Evolutionary conservation across 2,888 invertebrate species (phyloP), one percentile per base, ranked within the genome.

Genomic region (Saturnia japonica): DNA sequence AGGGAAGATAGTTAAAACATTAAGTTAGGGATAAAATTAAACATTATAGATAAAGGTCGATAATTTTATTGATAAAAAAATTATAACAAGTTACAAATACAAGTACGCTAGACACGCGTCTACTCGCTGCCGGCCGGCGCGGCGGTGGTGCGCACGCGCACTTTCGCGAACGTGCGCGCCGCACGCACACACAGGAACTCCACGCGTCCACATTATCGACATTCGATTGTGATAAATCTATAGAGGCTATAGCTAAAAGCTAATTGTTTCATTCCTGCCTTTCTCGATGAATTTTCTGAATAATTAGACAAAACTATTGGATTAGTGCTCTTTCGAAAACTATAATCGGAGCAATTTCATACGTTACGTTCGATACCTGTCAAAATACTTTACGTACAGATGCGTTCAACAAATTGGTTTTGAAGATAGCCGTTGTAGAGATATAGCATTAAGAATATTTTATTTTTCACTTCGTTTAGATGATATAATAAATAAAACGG

Each of bases 51-150:
- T 71, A 75, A 77, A 76, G 77, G 75, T 75, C 75, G 75, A 78
- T 74, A 75, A 71, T 76, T 79, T 78, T 78, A 78, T 78, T 77
- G 75, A 76, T 75, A 51, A 66, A 66, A 66, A 67, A 74, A 76
- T 75, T 77, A 79, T 75, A 78, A 78, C 74, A 74, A 77, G 22
- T 75, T 73, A 75, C 74, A 70, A 74, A 77, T 76, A 81, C 74
- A 74, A 77, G 54, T 71, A 71, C 25, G 74, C 74, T 74, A 74
- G 75, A 74, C 71, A 70, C 69, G 71, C 69, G 72, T 73, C 72
- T 71, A 71, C 70, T 68, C 69, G 69, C 67, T 70, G 70, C 68
- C 71, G 68, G 19, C 51, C n/a, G n/a, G n/a, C n/a, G n/a, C n/a
- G n/a, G n/a, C n/a, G n/a, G n/a, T n/a, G n/a, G n/a, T 34, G 62